These are phyloP conservation scores for Chiloscyllium plagiosum DNA, from an alignment of 2,113 vertebrate genomes.

Conservation along the genomic window DNA sequence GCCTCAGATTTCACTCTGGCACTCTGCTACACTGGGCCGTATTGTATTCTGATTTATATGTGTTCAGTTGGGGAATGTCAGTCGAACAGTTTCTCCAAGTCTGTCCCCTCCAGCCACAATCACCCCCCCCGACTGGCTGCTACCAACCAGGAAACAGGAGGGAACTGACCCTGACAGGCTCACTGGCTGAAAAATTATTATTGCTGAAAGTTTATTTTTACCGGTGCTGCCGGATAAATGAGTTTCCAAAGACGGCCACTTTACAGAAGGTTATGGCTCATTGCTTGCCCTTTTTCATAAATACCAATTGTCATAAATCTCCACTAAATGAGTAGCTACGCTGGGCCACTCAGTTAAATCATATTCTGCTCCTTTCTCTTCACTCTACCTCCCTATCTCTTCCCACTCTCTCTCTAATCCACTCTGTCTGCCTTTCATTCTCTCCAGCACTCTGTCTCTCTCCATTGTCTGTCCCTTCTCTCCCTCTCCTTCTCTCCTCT, in stretches of 20 bases:
- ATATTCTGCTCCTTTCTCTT: background rate
- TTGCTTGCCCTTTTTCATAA: background rate
- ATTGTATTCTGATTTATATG: background rate
- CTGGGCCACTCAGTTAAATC: background rate
- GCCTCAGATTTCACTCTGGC: background rate
- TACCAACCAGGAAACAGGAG: background rate
- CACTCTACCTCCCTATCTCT: background rate
- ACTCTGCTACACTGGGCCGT: background rate
- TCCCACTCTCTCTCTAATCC: background rate
- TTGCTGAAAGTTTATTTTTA: background rate
- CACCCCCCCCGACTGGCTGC: background rate
- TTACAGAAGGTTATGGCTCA: background rate
- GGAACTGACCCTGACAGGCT: background rate
- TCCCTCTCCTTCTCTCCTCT: background rate
- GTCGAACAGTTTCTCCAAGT: background rate
- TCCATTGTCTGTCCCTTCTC: background rate
- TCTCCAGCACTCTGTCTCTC: too few relatives aligned
- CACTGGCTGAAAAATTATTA: constrained; percentile 3
- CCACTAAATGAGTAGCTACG: background rate
- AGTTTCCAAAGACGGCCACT: background rate
- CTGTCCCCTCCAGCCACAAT: constrained; percentile 11
- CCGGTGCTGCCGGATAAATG: background rate
- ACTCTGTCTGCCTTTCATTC: background rate
- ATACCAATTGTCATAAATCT: constrained; percentile 1
- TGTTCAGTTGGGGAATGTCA: background rate